Percentiles rank a stretch among this genome's conserved stretches.
These are phyloP conservation scores for Caenorhabditis sinica DNA, from an alignment of 2,888 invertebrate species.

Conservation along the genomic window DNA sequence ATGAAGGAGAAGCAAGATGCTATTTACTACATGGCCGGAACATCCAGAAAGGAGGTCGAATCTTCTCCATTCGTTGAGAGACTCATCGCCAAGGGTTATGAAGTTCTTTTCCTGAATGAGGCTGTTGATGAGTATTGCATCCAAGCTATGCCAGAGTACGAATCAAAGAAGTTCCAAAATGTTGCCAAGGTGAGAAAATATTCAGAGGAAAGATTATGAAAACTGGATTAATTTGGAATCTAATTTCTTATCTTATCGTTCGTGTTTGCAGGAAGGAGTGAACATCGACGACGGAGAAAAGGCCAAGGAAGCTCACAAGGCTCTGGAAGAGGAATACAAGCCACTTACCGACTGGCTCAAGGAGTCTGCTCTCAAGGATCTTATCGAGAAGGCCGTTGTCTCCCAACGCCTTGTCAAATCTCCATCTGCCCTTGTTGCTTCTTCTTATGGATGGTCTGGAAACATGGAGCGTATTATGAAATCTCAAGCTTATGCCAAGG, in stretches of 20 bases:
- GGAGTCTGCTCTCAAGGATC: constrained; percentile 87
- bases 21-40: constrained; percentile 97
- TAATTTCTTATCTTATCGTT: neutral
- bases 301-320: constrained; percentile 88
- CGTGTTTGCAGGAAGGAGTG: constrained; percentile 87
- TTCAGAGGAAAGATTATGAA: too few species aligned
- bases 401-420: constrained; percentile 94
- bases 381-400: constrained; percentile 89
- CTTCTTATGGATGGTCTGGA: constrained; percentile 98
- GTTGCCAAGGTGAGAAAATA: constrained; percentile 89
- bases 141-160: constrained; percentile 96
- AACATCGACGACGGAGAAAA: constrained; percentile 83
- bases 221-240: too few species aligned
- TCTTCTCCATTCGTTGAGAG: constrained; percentile 96
- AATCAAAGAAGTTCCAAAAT: constrained; percentile 99
- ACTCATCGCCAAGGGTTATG: constrained; percentile 93
- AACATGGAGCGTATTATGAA: constrained; percentile 97
- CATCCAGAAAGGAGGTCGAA: constrained; percentile 89
- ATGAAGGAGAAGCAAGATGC: constrained; percentile 96
- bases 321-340: constrained; percentile 90
- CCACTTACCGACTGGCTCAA: constrained; percentile 94
- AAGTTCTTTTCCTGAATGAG: constrained; percentile 92
- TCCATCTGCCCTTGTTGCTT: constrained; percentile 96
- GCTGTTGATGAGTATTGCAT: constrained; percentile 99
- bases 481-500: constrained; percentile 95